A percentile compares a stretch with the other conserved stretches of the same genome.
phyloP scores from a whole-genome alignment of 2,888 invertebrate genomes.

The Plagodis dolabraria region DNA sequence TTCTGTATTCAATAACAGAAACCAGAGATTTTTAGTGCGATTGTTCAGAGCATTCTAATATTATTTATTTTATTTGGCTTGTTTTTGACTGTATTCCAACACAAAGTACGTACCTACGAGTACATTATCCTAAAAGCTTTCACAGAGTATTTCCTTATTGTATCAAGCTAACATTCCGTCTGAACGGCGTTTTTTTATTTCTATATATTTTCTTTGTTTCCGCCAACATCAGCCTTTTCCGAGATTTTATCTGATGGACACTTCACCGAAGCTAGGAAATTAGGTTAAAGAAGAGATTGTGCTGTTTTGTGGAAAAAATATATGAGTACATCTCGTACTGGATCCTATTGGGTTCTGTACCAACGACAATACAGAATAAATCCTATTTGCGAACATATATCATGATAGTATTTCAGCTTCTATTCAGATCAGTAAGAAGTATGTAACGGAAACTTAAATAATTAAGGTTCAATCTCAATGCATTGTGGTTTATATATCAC shows the following conservation, averaged over 20 bases:
- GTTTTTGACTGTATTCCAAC: constrained; percentile 1
- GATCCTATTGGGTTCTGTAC: no score
- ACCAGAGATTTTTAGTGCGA: background rate
- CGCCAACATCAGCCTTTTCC: constrained; percentile 23
- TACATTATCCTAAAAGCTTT: constrained; percentile 52
- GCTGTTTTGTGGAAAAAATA: background rate
- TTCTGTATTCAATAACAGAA: no score
- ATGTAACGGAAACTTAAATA: no score
- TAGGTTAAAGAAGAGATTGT: constrained; percentile 10
- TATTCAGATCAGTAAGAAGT: no score
- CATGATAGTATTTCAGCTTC: no score
- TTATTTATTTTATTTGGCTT: constrained; percentile 5
- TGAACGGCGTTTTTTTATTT: constrained; percentile 9
- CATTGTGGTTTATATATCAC: no score
- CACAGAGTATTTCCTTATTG: constrained; percentile 48
- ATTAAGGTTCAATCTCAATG: no score
- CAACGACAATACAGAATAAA: no score
- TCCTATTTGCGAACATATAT: no score
- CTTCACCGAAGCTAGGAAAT: constrained; percentile 19
- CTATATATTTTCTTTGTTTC: constrained; percentile 26
- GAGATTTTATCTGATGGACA: constrained; percentile 34
- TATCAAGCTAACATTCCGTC: constrained; percentile 34
- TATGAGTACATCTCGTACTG: no score
- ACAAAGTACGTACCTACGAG: constrained; percentile 7
- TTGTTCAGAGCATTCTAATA: background rate